These are phyloP conservation scores for Antechinus flavipes DNA, from an alignment of 2,113 vertebrate genomes.

Conservation along the genomic window DNA sequence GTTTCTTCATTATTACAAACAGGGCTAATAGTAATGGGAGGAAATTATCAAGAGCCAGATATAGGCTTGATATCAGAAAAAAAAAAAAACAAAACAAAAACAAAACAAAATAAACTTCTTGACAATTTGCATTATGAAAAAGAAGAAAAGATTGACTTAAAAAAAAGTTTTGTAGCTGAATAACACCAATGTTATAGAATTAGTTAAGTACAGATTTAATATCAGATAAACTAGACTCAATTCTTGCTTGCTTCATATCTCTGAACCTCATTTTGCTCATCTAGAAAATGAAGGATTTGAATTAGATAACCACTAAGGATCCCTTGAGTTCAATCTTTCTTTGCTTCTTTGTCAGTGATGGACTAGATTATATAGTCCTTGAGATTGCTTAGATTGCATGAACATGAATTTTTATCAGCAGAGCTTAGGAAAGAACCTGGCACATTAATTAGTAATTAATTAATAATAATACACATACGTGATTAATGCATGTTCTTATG, in stretches of 20 bases:
- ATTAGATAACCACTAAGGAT: neutral
- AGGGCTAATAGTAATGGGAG: neutral
- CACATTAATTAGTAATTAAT: neutral
- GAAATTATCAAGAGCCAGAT: neutral
- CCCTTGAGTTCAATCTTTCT: neutral
- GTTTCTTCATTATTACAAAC: too few species aligned
- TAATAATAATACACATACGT: neutral
- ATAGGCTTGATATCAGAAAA: neutral
- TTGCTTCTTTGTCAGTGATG: neutral
- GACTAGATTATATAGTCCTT: neutral
- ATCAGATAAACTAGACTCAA: neutral
- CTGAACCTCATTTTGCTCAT: neutral
- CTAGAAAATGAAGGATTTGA: neutral
- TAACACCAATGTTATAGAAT: neutral
- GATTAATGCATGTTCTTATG: neutral
- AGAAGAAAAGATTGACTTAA: neutral
- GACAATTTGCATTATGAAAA: neutral
- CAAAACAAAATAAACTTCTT: neutral
- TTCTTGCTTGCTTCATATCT: neutral
- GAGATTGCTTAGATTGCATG: neutral
- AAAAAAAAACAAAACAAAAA: neutral
- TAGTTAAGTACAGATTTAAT: neutral
- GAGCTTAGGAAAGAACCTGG: neutral
- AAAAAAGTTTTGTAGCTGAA: neutral
- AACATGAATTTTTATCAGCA: neutral